Evolutionary conservation across 2,113 vertebrate genomes (phyloP).

Genomic region (Microcebus jonahi): DNA sequence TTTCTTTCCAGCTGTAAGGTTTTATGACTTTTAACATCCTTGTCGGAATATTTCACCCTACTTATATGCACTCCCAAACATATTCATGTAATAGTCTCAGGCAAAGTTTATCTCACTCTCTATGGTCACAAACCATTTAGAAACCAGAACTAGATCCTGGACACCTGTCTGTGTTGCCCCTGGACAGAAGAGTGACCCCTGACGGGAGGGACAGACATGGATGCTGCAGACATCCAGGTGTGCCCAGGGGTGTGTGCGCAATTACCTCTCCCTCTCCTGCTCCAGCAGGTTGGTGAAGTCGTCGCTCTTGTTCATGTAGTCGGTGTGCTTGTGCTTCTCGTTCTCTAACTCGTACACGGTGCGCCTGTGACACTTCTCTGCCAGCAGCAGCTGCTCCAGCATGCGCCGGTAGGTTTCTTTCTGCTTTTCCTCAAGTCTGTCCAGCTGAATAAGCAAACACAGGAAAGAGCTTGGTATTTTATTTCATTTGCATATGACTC

Average conservation of each 20-base stretch:
- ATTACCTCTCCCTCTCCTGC: conserved; percentile 96
- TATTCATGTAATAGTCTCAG: neutral
- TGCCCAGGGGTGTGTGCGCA: accelerated
- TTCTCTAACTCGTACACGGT: conserved; percentile 94
- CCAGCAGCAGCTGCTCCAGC: conserved; percentile 97
- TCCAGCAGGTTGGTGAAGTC: conserved; percentile 99
- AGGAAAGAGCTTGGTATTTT: neutral
- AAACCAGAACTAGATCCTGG: neutral
- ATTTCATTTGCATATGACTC: neutral
- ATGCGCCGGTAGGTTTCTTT: conserved; percentile 96
- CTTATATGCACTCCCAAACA: neutral
- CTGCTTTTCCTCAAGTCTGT: conserved; percentile 96
- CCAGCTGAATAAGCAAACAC: conserved; percentile 88
- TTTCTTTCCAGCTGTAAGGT: neutral
- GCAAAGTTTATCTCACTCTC: neutral
- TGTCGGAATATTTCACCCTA: neutral
- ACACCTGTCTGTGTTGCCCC: neutral
- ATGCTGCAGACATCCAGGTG: neutral
- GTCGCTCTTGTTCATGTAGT: conserved; percentile 98
- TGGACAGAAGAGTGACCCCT: neutral
- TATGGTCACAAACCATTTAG: neutral
- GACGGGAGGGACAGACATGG: accelerated
- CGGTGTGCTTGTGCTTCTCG: conserved; percentile 94
- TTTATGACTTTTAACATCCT: neutral
- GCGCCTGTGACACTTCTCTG: conserved; percentile 95